Percentiles rank a stretch among this genome's conserved stretches.
Evolutionary conservation across 2,797 vertebrate species (phyloP).

Genomic region (Microctenopoma stevenorrisi): DNA sequence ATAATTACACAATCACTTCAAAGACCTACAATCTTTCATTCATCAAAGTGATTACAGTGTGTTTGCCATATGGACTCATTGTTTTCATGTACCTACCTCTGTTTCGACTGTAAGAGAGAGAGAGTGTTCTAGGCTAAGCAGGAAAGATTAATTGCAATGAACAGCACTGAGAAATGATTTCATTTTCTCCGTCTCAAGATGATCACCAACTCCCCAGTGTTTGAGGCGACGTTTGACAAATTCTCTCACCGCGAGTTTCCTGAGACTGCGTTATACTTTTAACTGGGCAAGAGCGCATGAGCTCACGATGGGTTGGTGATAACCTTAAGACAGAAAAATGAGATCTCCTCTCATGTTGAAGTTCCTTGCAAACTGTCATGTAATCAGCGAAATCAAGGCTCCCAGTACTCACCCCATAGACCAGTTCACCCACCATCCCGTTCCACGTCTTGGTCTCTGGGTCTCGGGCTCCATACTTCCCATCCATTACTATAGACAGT

Average conservation of each 20-base stretch:
- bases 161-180: constrained; percentile 86
- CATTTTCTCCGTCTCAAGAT: constrained; percentile 84
- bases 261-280: constrained; percentile 70
- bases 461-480: constrained; percentile 98
- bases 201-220: constrained; percentile 81
- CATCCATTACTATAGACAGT: constrained; percentile 98
- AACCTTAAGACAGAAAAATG: constrained; percentile 82
- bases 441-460: constrained; percentile 99
- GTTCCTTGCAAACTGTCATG: constrained; percentile 86
- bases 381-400: constrained; percentile 75
- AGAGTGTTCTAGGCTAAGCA: constrained; percentile 69
- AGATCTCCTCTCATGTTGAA: constrained; percentile 86
- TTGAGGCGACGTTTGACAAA: constrained; percentile 74
- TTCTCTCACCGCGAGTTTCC: constrained; percentile 76
- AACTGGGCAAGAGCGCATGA: constrained; percentile 76
- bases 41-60: constrained; percentile 82
- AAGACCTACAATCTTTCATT: constrained; percentile 79
- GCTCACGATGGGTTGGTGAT: constrained; percentile 79
- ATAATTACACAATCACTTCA: constrained; percentile 82
- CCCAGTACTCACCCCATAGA: constrained; percentile 98
- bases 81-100: constrained; percentile 79
- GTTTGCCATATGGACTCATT: constrained; percentile 80
- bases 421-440: constrained; percentile 99
- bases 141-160: constrained; percentile 78
- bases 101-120: constrained; percentile 67